Conservation (phyloP, 2,113 vertebrate species). For the Pica pica region DNA sequence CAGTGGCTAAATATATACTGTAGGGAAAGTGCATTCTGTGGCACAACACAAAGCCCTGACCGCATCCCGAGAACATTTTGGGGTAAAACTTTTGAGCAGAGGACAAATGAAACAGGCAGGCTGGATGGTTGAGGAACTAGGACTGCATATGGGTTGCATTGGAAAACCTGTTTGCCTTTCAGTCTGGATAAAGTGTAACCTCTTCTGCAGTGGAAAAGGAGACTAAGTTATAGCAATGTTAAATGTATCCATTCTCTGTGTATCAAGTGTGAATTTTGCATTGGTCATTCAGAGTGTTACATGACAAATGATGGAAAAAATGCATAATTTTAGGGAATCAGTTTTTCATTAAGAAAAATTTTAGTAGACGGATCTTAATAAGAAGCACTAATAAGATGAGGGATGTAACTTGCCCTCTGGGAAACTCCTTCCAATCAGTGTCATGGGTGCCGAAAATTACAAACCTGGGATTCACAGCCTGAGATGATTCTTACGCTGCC, state of each 20-base stretch:
- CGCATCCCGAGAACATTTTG: neutral
- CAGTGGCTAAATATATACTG: neutral
- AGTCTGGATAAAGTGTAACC: neutral
- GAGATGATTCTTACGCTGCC: neutral
- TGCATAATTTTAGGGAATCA: neutral
- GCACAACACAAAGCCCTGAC: neutral
- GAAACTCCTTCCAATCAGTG: neutral
- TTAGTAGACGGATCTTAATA: neutral
- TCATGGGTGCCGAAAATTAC: neutral
- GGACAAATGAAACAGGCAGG: neutral
- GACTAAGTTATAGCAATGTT: neutral
- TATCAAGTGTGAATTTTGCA: neutral
- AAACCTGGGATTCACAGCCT: neutral
- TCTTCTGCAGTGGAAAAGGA: neutral
- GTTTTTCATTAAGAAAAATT: neutral
- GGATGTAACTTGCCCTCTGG: neutral
- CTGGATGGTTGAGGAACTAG: neutral
- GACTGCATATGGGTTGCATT: accelerated
- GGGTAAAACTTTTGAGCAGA: neutral
- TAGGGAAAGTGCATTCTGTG: neutral
- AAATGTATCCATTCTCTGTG: neutral
- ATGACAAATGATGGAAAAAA: neutral
- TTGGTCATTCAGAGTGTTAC: neutral
- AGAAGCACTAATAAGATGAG: neutral
- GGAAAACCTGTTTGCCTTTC: neutral